phyloP scores from a whole-genome alignment of 2,888 invertebrate genomes.

The Watsonalla binaria region DNA sequence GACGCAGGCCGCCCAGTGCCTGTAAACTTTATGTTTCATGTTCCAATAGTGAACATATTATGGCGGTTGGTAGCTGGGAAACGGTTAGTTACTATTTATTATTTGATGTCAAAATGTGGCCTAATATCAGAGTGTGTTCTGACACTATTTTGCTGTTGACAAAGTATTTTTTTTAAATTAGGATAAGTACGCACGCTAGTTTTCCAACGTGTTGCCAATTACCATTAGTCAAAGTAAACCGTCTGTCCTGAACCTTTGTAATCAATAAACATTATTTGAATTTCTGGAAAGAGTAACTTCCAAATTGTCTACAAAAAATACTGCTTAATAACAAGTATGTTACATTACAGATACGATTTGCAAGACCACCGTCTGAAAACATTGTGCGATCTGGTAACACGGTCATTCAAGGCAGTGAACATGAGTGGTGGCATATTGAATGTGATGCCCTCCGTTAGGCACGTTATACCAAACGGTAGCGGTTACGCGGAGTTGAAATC shows the following conservation, averaged over 20 bases:
- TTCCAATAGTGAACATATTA: conserved; percentile 83
- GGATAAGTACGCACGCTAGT: too few species aligned
- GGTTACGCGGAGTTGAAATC: conserved; percentile 79
- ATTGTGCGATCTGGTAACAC: conserved; percentile 78
- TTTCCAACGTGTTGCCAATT: too few species aligned
- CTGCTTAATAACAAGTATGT: neutral
- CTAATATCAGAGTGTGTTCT: too few species aligned
- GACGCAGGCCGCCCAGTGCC: conserved; percentile 55
- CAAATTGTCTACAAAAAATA: neutral
- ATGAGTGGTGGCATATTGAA: conserved; percentile 85
- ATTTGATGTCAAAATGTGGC: neutral
- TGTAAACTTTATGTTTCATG: conserved; percentile 79
- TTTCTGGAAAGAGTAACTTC: too few species aligned
- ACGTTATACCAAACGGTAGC: conserved; percentile 79
- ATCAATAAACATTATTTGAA: neutral
- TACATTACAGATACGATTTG: conserved; percentile 70
- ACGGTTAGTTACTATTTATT: conserved; percentile 45
- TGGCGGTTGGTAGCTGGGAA: conserved; percentile 85
- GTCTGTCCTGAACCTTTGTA: too few species aligned
- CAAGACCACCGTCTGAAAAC: conserved; percentile 75
- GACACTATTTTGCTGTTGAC: too few species aligned
- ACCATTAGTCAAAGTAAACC: too few species aligned
- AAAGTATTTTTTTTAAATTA: too few species aligned
- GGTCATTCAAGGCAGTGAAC: conserved; percentile 81
- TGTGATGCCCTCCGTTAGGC: conserved; percentile 83